Evolutionary conservation across 2,888 invertebrate species (phyloP).

Genomic region (Thereva nobilitata): DNA sequence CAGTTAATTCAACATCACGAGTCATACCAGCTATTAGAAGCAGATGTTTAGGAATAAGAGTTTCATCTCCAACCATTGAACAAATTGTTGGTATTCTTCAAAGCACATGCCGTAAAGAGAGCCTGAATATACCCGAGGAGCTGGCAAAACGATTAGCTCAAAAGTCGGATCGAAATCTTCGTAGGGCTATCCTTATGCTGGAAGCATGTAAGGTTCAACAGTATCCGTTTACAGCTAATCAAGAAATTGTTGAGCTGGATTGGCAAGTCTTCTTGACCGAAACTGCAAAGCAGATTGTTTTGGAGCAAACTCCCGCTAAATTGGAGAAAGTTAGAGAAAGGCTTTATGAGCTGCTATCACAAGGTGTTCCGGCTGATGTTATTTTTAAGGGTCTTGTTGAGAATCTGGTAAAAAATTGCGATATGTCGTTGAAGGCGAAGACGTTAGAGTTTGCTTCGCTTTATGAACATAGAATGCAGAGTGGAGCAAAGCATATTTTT

Average conservation of each 20-base stretch:
- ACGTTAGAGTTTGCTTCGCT: conserved; percentile 84
- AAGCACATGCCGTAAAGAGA: conserved; percentile 77
- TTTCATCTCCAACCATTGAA: conserved; percentile 79
- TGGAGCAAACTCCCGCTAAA: conserved; percentile 85
- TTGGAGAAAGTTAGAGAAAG: conserved; percentile 83
- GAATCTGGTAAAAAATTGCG: conserved; percentile 86
- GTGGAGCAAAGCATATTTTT: conserved; percentile 92
- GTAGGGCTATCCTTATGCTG: conserved; percentile 89
- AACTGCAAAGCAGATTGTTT: conserved; percentile 82
- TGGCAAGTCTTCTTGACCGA: conserved; percentile 89
- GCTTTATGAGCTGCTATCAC: conserved; percentile 90
- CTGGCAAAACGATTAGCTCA: conserved; percentile 77
- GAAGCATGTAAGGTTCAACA: conserved; percentile 93
- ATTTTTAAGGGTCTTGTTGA: conserved; percentile 87
- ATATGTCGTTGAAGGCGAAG: conserved; percentile 84
- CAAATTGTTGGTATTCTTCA: conserved; percentile 52
- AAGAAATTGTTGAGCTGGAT: conserved; percentile 84
- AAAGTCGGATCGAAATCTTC: conserved; percentile 82
- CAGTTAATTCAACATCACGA: conserved; percentile 91
- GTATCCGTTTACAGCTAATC: conserved; percentile 80
- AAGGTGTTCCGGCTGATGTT: conserved; percentile 90
- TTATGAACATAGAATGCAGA: conserved; percentile 90
- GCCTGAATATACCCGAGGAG: conserved; percentile 59
- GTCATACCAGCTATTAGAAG: conserved; percentile 97
- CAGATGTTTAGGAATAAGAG: conserved; percentile 88